phyloP scores from a whole-genome alignment of 2,888 invertebrate species.

The Metellina segmentata region DNA sequence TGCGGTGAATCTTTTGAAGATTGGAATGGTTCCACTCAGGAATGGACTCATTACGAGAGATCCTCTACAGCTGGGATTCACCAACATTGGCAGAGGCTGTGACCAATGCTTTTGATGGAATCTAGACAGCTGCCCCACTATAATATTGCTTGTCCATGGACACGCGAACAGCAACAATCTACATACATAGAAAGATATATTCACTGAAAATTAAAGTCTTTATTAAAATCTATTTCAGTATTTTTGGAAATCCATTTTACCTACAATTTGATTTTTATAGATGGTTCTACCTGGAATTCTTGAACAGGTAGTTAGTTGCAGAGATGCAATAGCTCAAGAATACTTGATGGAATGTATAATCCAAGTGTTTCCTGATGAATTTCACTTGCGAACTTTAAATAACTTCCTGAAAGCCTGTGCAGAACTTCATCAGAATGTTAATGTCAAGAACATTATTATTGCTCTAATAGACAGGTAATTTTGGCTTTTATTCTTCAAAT shows the following conservation, averaged over 20 bases:
- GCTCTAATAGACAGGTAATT: slow-evolving; percentile 89
- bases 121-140: too few relatives aligned
- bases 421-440: slow-evolving; percentile 96
- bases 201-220: too few relatives aligned
- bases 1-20: too few relatives aligned
- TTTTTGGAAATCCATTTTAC: not conserved
- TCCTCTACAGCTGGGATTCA: too few relatives aligned
- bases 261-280: slow-evolving; percentile 80
- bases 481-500: slow-evolving; percentile 8
- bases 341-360: slow-evolving; percentile 99
- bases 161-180: too few relatives aligned
- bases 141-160: too few relatives aligned
- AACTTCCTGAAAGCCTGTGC: slow-evolving; percentile 98
- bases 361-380: slow-evolving; percentile 99
- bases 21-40: too few relatives aligned
- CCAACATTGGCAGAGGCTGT: too few relatives aligned
- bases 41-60: too few relatives aligned
- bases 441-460: slow-evolving; percentile 98
- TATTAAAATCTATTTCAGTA: too few relatives aligned
- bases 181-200: too few relatives aligned
- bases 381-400: slow-evolving; percentile 96
- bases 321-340: slow-evolving; percentile 99
- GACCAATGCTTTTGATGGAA: too few relatives aligned
- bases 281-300: slow-evolving; percentile 96
- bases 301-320: slow-evolving; percentile 98